phyloP scores from a whole-genome alignment of 1,140 invertebrate genomes.

The Berghia stephanieae region DNA sequence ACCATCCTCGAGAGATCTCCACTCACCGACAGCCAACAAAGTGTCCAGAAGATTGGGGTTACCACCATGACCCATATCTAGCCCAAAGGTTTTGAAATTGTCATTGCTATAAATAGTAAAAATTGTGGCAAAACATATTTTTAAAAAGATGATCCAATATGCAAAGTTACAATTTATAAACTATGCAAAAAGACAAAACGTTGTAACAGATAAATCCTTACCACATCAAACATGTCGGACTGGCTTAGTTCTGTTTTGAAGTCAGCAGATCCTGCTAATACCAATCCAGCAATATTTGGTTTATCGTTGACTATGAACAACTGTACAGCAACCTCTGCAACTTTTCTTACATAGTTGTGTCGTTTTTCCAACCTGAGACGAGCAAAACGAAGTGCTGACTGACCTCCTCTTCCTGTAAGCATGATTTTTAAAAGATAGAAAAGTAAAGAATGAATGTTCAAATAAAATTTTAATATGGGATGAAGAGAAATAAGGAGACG shows the following conservation, averaged over 20 bases:
- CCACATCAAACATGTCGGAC: slow-evolving; percentile 99
- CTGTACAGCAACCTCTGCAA: slow-evolving; percentile 97
- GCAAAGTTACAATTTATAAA: background rate
- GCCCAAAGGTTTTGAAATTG: no score
- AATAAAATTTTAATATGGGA: background rate
- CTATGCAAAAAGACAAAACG: background rate
- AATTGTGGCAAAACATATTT: no score
- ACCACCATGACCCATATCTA: no score
- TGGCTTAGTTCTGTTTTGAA: slow-evolving; percentile 99
- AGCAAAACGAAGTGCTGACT: slow-evolving; percentile 99
- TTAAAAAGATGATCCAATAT: no score
- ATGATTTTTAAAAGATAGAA: background rate
- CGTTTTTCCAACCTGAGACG: slow-evolving; percentile 99
- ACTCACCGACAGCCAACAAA: no score
- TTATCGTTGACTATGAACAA: slow-evolving; percentile 98
- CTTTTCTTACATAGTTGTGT: slow-evolving; percentile 99
- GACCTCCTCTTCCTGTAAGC: slow-evolving; percentile 89
- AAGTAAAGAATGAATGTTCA: background rate
- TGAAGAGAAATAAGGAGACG: background rate
- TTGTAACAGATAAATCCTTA: slow-evolving; percentile 76
- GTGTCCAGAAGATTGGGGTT: no score
- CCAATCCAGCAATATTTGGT: slow-evolving; percentile 95
- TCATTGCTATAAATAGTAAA: no score
- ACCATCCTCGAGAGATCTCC: no score
- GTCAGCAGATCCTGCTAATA: slow-evolving; percentile 98